Conservation (phyloP, 2,797 vertebrate species). For the Menidia menidia region DNA sequence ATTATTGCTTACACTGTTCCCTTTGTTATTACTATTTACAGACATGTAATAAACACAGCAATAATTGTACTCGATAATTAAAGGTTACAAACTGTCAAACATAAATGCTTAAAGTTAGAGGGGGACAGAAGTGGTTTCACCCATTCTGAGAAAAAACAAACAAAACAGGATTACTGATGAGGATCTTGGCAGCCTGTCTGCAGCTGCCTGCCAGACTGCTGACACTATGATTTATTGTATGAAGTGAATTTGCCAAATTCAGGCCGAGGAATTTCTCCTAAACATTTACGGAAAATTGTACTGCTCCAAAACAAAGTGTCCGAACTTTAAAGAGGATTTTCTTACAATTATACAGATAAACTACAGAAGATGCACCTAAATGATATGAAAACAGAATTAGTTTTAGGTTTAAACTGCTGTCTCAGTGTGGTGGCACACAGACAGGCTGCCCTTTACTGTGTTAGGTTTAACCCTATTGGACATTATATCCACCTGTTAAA, state of each 20-base stretch:
- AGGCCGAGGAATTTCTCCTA: constrained; percentile 22
- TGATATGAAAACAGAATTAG: background rate
- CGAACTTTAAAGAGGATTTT: constrained; percentile 1
- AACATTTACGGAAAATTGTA: constrained; percentile 18
- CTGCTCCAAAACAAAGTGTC: constrained; percentile 11
- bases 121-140: constrained; percentile 10
- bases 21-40: background rate
- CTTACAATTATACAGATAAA: background rate
- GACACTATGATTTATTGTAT: constrained; percentile 35
- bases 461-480: background rate
- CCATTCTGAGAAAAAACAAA: constrained; percentile 17
- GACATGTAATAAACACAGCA: background rate
- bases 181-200: constrained; percentile 37
- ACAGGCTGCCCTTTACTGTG: background rate
- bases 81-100: background rate
- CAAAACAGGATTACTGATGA: constrained; percentile 19
- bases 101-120: constrained; percentile 3
- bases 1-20: background rate
- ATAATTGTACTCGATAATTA: background rate
- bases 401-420: too few species aligned
- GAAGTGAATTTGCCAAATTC: constrained; percentile 30
- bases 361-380: constrained; percentile 2
- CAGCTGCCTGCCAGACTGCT: constrained; percentile 38
- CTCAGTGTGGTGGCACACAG: too few species aligned
- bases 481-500: background rate